A percentile compares a stretch with the other conserved stretches of the same genome.
phyloP scores from a whole-genome alignment of 2,888 invertebrate species.

The Dendrolimus pini region DNA sequence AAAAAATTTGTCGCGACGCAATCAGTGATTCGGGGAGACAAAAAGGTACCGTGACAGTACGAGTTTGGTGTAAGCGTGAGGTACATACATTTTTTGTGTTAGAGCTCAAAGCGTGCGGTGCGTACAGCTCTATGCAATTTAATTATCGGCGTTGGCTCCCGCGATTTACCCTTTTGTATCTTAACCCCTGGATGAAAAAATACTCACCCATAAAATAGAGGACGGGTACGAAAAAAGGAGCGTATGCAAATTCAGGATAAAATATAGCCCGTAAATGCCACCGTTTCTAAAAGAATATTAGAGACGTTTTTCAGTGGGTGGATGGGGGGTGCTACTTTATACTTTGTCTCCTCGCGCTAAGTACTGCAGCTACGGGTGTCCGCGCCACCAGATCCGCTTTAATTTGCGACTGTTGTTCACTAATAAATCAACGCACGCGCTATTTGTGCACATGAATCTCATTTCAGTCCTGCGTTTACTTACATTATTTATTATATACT shows the following conservation, averaged over 20 bases:
- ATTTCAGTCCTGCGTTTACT: conserved; percentile 3
- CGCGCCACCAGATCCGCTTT: conserved; percentile 60
- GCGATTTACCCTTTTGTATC: conserved; percentile 77
- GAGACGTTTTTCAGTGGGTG: conserved; percentile 78
- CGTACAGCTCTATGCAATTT: conserved; percentile 64
- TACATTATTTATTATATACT: too few relatives aligned
- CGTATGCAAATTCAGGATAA: conserved; percentile 79
- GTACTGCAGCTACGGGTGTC: conserved; percentile 68
- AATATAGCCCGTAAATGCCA: conserved; percentile 79
- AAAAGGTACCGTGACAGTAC: neutral
- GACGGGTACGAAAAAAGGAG: conserved; percentile 76
- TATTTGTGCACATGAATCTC: neutral
- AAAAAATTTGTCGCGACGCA: conserved; percentile 25
- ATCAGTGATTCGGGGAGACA: neutral
- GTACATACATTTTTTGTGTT: conserved; percentile 15
- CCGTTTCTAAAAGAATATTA: conserved; percentile 79
- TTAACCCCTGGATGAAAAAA: conserved; percentile 76
- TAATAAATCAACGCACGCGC: conserved; percentile 57
- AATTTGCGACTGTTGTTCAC: conserved; percentile 69
- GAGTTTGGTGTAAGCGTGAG: neutral
- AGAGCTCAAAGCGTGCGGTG: conserved; percentile 12
- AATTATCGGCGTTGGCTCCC: conserved; percentile 69
- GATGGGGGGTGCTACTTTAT: conserved; percentile 71
- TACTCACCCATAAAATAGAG: conserved; percentile 76
- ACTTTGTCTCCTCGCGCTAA: conserved; percentile 73